Conservation (phyloP, 2,113 vertebrate genomes). For the Daboia siamensis region DNA sequence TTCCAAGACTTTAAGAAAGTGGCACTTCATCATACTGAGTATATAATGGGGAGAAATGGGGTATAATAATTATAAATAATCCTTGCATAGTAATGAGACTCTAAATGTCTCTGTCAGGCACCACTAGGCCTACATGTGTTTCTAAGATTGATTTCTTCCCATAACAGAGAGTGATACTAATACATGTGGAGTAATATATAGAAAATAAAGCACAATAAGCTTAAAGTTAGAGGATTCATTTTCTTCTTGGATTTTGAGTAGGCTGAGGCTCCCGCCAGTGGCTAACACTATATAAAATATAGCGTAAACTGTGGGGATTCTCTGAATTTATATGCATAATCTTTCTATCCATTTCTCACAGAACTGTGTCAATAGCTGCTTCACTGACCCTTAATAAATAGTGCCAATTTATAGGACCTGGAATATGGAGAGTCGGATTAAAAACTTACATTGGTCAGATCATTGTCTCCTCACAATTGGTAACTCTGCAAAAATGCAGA, state of each 20-base stretch:
- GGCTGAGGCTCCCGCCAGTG: constrained; percentile 58
- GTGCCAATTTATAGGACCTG: not conserved
- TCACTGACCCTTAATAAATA: not conserved
- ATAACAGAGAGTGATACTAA: constrained; percentile 54
- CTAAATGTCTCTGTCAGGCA: constrained; percentile 61
- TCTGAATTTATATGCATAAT: constrained; percentile 13
- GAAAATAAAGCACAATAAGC: constrained; percentile 57
- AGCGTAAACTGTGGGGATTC: constrained; percentile 47
- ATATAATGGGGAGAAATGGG: constrained; percentile 61
- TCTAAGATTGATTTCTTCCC: constrained; percentile 59
- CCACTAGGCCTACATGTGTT: constrained; percentile 53
- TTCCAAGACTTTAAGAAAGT: constrained; percentile 60
- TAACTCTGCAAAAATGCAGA: not conserved
- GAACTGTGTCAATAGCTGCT: not conserved
- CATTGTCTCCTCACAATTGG: not conserved
- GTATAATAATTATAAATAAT: constrained; percentile 67
- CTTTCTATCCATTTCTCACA: constrained; percentile 40
- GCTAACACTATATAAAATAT: constrained; percentile 64
- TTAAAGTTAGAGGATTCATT: constrained; percentile 59
- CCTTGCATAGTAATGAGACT: constrained; percentile 54
- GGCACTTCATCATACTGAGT: constrained; percentile 60
- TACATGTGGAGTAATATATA: constrained; percentile 63
- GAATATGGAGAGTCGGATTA: not conserved
- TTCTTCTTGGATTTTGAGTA: constrained; percentile 60
- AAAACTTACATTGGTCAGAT: not conserved